phyloP scores from a whole-genome alignment of 2,888 invertebrate species.

The Cosmorhoe ocellata region DNA sequence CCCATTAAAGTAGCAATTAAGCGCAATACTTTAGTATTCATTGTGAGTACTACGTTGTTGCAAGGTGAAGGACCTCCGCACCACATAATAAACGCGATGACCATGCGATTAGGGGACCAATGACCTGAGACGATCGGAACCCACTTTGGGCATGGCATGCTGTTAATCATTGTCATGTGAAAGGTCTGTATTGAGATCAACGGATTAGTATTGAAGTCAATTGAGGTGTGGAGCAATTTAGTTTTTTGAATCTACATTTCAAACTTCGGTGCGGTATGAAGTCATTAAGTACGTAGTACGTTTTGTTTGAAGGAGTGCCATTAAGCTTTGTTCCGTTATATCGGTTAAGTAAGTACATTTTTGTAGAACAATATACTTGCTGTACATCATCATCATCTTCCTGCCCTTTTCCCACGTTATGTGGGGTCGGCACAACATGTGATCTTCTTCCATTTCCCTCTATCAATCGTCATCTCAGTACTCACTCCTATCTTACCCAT shows the following conservation, averaged over 20 bases:
- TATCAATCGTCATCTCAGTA: too few relatives aligned
- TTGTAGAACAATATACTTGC: too few relatives aligned
- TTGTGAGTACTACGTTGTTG: conserved; percentile 24
- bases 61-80: conserved; percentile 47
- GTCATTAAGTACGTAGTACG: too few relatives aligned
- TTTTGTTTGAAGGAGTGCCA: too few relatives aligned
- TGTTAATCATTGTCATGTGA: conserved; percentile 31
- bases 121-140: conserved; percentile 54
- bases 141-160: conserved; percentile 35
- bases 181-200: conserved; percentile 10
- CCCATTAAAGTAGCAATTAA: conserved; percentile 16
- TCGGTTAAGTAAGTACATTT: too few relatives aligned
- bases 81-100: conserved; percentile 40
- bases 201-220: conserved; percentile 16
- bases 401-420: too few relatives aligned
- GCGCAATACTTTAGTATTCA: conserved; percentile 36
- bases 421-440: too few relatives aligned
- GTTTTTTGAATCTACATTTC: conserved; percentile 1
- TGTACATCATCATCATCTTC: background rate
- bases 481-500: too few relatives aligned
- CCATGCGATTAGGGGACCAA: conserved; percentile 67
- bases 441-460: too few relatives aligned
- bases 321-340: too few relatives aligned
- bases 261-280: background rate
- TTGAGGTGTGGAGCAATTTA: conserved; percentile 11